Conservation (phyloP, 2,797 vertebrate genomes). For the Epinephelus coioides region DNA sequence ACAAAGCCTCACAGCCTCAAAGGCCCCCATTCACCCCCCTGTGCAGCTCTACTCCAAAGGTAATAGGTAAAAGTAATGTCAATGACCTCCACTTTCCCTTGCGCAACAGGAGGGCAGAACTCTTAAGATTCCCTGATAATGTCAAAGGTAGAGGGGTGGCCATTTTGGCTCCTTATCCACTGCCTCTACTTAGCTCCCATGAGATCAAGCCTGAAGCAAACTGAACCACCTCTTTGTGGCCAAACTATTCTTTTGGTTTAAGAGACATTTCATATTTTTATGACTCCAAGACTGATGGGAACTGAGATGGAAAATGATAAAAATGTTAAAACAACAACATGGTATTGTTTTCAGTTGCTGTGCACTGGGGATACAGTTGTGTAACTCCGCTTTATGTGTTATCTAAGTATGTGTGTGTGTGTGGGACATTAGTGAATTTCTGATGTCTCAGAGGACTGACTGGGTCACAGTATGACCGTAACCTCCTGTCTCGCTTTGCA, state of each 20-base stretch:
- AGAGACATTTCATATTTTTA: constrained; percentile 10
- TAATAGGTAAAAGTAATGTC: constrained; percentile 86
- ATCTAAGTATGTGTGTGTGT: constrained; percentile 46
- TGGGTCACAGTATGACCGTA: constrained; percentile 77
- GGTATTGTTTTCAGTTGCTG: constrained; percentile 34
- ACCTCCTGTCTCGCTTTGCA: constrained; percentile 81
- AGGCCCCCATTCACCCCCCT: constrained; percentile 74
- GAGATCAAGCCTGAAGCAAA: constrained; percentile 31
- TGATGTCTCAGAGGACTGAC: constrained; percentile 75
- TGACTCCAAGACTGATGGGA: neutral
- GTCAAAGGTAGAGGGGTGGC: constrained; percentile 68
- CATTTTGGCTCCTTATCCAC: constrained; percentile 62
- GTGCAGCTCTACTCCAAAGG: constrained; percentile 71
- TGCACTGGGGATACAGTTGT: constrained; percentile 49
- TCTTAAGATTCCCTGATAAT: constrained; percentile 83
- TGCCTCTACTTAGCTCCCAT: constrained; percentile 34
- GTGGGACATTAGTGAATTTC: constrained; percentile 71
- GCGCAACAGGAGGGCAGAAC: constrained; percentile 77
- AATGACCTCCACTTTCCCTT: constrained; percentile 82
- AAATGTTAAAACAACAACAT: constrained; percentile 35
- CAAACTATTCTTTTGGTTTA: constrained; percentile 11
- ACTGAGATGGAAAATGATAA: constrained; percentile 26
- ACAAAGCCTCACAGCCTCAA: constrained; percentile 76
- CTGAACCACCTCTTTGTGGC: constrained; percentile 16
- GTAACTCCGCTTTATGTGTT: constrained; percentile 35